These are phyloP conservation scores for Enteromius treurensis DNA, from an alignment of 2,797 vertebrate genomes.

Conservation along the genomic window DNA sequence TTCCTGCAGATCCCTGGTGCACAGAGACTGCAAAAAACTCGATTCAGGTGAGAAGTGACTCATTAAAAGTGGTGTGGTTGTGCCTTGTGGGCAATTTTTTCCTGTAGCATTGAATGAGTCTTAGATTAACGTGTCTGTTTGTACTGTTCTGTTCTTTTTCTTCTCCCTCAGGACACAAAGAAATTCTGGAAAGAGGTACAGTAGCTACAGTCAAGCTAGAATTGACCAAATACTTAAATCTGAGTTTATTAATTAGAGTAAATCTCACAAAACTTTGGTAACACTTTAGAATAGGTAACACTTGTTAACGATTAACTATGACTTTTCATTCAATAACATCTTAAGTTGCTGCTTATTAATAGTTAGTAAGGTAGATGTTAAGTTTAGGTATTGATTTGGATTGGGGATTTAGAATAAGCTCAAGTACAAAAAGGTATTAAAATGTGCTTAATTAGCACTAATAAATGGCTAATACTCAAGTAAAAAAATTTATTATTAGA, in stretches of 20 bases:
- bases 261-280: neutral
- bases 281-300: no score
- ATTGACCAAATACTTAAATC: neutral
- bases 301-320: no score
- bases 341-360: no score
- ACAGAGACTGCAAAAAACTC: constrained; percentile 87
- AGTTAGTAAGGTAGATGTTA: no score
- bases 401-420: no score
- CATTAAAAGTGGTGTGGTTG: neutral
- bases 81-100: neutral
- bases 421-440: no score
- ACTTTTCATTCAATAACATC: no score
- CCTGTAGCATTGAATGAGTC: neutral
- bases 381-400: no score
- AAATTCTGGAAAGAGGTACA: constrained; percentile 94
- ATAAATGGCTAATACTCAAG: no score
- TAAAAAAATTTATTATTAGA: neutral
- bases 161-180: constrained; percentile 83
- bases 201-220: neutral
- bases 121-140: neutral
- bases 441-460: no score
- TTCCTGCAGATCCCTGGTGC: constrained; percentile 86
- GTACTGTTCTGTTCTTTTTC: constrained; percentile 45
- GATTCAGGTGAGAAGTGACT: constrained; percentile 85
- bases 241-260: neutral